Percentiles rank a stretch among this genome's conserved stretches.
Conservation (phyloP, 2,888 invertebrate genomes). For the Drosophila falleni region DNA sequence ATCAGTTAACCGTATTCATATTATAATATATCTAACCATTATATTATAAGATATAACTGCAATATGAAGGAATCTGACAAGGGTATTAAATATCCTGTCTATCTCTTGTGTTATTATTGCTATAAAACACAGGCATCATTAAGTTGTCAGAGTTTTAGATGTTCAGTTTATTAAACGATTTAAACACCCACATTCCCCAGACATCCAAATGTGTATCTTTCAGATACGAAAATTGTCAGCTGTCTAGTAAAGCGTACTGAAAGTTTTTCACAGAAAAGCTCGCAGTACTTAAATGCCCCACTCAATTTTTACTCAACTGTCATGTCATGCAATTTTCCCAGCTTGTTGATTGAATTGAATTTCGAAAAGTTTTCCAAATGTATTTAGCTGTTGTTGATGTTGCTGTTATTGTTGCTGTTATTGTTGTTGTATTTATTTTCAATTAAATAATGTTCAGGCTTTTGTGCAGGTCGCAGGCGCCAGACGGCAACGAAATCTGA, state of each 20-base stretch:
- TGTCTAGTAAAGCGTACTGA: conserved; percentile 21
- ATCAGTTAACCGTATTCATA: neutral
- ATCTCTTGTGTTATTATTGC: conserved; percentile 9
- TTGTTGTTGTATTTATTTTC: conserved; percentile 62
- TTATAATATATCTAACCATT: neutral
- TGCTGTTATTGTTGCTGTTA: conserved; percentile 28
- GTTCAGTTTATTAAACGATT: conserved; percentile 44
- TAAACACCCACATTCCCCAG: conserved; percentile 6
- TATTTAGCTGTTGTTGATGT: conserved; percentile 38
- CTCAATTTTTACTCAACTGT: conserved; percentile 58
- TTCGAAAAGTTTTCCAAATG: conserved; percentile 60
- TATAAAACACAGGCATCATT: conserved; percentile 33
- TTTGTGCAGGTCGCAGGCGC: conserved; percentile 38
- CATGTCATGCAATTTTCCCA: conserved; percentile 43
- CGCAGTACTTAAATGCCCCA: conserved; percentile 27
- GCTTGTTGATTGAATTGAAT: conserved; percentile 73
- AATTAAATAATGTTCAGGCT: conserved; percentile 70
- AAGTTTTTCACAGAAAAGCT: conserved; percentile 26
- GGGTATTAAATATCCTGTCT: neutral
- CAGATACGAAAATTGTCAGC: conserved; percentile 17
- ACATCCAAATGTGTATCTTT: conserved; percentile 7
- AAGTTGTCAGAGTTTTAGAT: conserved; percentile 32
- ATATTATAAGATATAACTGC: neutral
- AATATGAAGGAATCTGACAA: neutral
- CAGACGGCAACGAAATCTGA: conserved; percentile 41